These are phyloP conservation scores for Habrosyne pyritoides DNA, from an alignment of 2,888 invertebrate genomes.

Conservation along the genomic window DNA sequence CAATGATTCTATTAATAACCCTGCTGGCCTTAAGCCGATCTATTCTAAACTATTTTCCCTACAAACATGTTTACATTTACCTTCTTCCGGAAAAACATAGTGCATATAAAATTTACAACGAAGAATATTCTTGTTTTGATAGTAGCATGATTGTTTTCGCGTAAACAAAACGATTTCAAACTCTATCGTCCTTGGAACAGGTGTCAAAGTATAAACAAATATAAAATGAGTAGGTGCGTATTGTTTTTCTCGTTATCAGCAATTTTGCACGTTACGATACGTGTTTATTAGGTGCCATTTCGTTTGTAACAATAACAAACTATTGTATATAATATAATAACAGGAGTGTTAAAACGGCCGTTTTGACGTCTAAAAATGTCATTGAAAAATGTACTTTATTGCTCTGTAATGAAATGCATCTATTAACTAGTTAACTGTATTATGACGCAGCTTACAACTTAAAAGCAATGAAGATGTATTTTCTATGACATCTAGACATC, in stretches of 20 bases:
- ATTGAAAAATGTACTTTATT: no score
- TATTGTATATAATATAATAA: no score
- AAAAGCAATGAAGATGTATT: no score
- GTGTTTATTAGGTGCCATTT: no score
- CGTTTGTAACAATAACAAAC: no score
- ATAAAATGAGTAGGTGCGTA: not conserved
- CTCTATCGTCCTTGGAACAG: not conserved
- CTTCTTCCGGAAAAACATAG: not conserved
- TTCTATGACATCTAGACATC: no score
- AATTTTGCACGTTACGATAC: not conserved
- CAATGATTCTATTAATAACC: not conserved
- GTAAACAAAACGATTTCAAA: not conserved
- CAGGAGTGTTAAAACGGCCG: no score
- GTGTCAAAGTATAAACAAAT: not conserved
- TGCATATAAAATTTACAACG: not conserved
- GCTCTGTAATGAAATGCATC: no score
- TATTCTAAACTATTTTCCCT: not conserved
- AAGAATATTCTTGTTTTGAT: not conserved
- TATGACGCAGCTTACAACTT: no score
- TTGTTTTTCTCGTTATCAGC: not conserved
- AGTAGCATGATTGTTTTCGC: not conserved
- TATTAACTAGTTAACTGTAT: no score
- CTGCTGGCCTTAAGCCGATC: not conserved
- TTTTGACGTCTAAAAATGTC: no score
- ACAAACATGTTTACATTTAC: constrained; percentile 1